A percentile compares a stretch with the other conserved stretches of the same genome.
Evolutionary conservation across 2,113 vertebrate species (phyloP).

Genomic region (Meriones unguiculatus): DNA sequence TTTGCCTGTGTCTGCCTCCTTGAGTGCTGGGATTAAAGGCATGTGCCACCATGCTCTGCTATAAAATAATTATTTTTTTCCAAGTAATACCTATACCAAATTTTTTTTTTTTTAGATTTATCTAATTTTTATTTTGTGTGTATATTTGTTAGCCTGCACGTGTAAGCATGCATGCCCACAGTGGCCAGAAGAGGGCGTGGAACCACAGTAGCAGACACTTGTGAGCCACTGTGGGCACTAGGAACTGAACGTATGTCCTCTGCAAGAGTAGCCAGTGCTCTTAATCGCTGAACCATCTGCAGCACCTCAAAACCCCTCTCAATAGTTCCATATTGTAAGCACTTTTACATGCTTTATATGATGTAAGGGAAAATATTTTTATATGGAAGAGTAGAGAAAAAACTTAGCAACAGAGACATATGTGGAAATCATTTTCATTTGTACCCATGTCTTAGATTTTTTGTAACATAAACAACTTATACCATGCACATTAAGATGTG

Average conservation of each 20-base stretch:
- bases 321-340: neutral
- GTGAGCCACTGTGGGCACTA: neutral
- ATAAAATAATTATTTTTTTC: constrained; percentile 42
- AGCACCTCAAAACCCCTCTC: neutral
- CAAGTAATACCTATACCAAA: constrained; percentile 19
- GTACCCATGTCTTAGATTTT: constrained; percentile 21
- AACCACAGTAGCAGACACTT: too few relatives aligned
- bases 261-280: neutral
- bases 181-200: neutral
- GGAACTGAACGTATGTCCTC: neutral
- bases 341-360: neutral
- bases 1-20: too few relatives aligned
- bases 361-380: neutral
- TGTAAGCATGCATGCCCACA: neutral
- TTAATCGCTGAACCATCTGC: neutral
- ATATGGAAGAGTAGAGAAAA: neutral
- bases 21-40: too few relatives aligned
- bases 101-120: neutral
- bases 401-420: constrained; percentile 2
- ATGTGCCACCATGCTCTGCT: too few relatives aligned
- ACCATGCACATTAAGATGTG: constrained; percentile 43
- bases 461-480: constrained; percentile 33
- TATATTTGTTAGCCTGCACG: neutral
- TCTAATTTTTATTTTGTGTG: neutral
- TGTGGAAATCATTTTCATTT: constrained; percentile 50